Conservation (phyloP, 2,888 invertebrate genomes). For the Noctua janthe region DNA sequence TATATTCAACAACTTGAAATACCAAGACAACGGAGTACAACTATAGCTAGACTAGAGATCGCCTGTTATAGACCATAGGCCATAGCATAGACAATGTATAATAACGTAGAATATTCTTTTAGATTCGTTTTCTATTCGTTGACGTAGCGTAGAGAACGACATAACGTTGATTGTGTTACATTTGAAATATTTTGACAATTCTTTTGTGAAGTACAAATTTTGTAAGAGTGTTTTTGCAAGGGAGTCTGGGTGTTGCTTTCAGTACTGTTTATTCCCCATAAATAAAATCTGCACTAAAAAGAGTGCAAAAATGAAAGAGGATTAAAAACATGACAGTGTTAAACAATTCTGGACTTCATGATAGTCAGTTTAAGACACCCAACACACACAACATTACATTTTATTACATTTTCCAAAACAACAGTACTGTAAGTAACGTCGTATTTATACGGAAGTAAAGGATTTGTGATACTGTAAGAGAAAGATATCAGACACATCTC, state of each 20-base stretch:
- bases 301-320: background rate
- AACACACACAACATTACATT: too few species aligned
- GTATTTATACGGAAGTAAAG: conserved; percentile 38
- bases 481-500: conserved; percentile 63
- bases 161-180: conserved; percentile 48
- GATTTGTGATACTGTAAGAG: conserved; percentile 57
- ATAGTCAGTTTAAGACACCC: rapidly evolving
- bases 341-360: conserved; percentile 5
- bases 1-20: conserved; percentile 41
- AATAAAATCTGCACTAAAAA: background rate
- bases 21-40: conserved; percentile 48
- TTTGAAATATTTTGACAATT: conserved; percentile 45
- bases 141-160: conserved; percentile 51
- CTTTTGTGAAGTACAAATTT: conserved; percentile 62
- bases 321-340: background rate
- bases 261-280: conserved; percentile 26
- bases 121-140: conserved; percentile 52
- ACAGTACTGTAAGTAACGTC: conserved; percentile 43
- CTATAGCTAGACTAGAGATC: conserved; percentile 44
- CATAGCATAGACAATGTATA: conserved; percentile 50
- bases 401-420: conserved; percentile 8
- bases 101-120: conserved; percentile 46
- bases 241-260: conserved; percentile 20
- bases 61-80: conserved; percentile 56
- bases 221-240: conserved; percentile 53